Evolutionary conservation across 2,113 vertebrate genomes (phyloP), one percentile per base, ranked within the genome.

Genomic region (Austrofundulus limnaeus): DNA sequence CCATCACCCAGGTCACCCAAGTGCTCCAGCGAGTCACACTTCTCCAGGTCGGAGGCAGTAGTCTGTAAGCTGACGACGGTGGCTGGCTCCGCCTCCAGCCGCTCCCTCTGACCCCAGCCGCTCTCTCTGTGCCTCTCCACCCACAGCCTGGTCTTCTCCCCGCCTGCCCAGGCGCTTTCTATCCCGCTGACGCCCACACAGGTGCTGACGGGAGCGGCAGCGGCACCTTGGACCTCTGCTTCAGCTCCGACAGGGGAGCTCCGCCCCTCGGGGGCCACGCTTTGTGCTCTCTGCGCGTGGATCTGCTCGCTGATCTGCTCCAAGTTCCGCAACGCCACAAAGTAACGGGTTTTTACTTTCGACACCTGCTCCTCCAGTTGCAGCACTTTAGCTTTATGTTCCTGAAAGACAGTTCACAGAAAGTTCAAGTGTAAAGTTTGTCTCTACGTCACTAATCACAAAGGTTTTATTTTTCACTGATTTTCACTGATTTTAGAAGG

Each of bases 301-400:
- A 98, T 98, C 79, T 96, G 94, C 72, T 98, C 95, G 3, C 96
- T 97, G 92, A 98, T 98, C 75, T 95, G 90, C 57, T 98, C 96
- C 81, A 98, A 68, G 88, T 95, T 98, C 0, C 94, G 87, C 11
- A 98, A 82, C 15, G 96, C 94, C 3, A 95, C 91, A 0, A 95
- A 95, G 50, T 98, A 98, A 9, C 93, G 92, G 0, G 91, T 93
- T 89, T 98, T 98, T 25, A 96, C 94, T 72, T 94, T 95, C 1
- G 94, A 70, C 5, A 96, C 96, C 0, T 80, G 85, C 45, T 89
- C 86, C 72, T 98, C 96, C 87, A 97, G 84, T 38, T 89, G 83
- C 1, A 95, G 91, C 51, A 98, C 96, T 69, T 93, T 92, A 72
- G 92, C 76, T 74, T 97, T 97, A 92, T 95, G 92, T 68, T 98